phyloP scores from a whole-genome alignment of 2,113 vertebrate species.

The Promerops cafer region DNA sequence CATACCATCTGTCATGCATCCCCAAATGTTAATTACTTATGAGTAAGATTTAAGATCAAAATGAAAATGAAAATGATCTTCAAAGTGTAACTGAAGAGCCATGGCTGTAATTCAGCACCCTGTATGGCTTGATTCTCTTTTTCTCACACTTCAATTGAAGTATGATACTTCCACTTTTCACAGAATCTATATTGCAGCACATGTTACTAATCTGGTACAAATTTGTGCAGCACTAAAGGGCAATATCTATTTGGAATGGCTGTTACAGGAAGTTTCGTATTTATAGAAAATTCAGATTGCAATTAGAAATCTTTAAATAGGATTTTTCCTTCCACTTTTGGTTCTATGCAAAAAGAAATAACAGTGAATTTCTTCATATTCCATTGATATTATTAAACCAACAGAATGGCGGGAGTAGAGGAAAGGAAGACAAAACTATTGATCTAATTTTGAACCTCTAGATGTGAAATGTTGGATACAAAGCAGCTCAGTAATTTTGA shows the following conservation, averaged over 20 bases:
- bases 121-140: conserved; percentile 9
- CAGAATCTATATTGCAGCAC: neutral
- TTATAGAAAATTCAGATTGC: neutral
- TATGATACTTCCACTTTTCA: neutral
- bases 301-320: neutral
- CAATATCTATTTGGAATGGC: neutral
- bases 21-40: conserved; percentile 56
- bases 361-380: neutral
- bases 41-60: conserved; percentile 29
- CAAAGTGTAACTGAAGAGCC: conserved; percentile 10
- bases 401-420: neutral
- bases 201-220: neutral
- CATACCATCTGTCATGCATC: conserved; percentile 32
- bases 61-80: conserved; percentile 52
- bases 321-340: neutral
- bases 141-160: neutral
- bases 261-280: neutral
- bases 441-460: neutral
- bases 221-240: neutral
- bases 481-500: neutral
- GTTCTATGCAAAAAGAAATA: neutral
- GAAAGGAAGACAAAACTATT: neutral
- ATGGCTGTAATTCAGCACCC: conserved; percentile 32
- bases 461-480: neutral
- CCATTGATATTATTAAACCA: neutral